Base-by-base conservation (phyloP, 2,113 vertebrate species). In the Sceloporus tristichus region DNA sequence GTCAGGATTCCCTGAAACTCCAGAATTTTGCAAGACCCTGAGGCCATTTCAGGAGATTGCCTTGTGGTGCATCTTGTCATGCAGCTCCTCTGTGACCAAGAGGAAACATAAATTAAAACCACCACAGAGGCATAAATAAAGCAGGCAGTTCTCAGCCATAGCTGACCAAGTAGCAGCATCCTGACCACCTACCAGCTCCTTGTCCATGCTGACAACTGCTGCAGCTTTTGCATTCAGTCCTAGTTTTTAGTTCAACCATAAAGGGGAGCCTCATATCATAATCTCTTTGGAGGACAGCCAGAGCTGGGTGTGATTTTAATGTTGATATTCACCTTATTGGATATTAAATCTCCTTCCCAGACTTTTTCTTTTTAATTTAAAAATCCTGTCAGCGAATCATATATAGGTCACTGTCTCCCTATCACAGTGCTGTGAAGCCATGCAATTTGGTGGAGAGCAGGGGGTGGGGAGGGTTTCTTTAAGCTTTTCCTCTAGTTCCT, bases 21-120 rank as follows among this genome's bases (percentile, higher is more conserved):
- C 14, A 70, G 40, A 19, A 88, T 88, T 77, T 68, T 83, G 87
- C 29, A 88, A 77, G 87, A 77, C 59, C 29, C 21, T 77, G 62
- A 77, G 80, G 5, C 68, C 40, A 5, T 38, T 40, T 88, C 59
- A 77, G 42, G 25, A 76, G 73, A 88, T 38, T 77, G 40, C 42
- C 59, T 77, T 2, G 25, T 27, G 79, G 42, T 23, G 19, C 59
- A 54, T 82, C 79, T 76, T 76, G 59, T 68, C 80, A 68, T 14
- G 4, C 29, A 53, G 34, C 68, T 81, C 68, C 34, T 87, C 38
- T 23, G 53, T 82, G 71, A 56, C 40, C 53, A 88, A 85, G 74
- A 78, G 23, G 38, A 78, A 78, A 65, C 25, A 85, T 78, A 38
- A 77, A 14, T 54, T 53, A 6, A 54, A 68, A 38, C 82, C 59